Evolutionary conservation across 2,113 vertebrate species (phyloP).

Genomic region (Merops nubicus): DNA sequence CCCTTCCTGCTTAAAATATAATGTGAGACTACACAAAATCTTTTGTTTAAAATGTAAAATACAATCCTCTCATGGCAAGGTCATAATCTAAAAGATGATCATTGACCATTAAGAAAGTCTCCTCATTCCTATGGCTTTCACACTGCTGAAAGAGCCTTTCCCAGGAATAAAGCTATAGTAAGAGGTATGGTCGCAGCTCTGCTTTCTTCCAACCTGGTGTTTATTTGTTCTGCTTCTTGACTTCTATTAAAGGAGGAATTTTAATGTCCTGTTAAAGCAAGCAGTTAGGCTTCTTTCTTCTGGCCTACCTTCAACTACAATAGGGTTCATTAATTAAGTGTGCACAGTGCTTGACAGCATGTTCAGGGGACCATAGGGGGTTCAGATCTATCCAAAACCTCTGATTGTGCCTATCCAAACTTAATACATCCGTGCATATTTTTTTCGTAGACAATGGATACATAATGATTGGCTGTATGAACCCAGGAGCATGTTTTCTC

Average conservation of each 20-base stretch:
- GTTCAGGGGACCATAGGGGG: neutral
- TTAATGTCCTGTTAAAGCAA: neutral
- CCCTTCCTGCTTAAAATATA: neutral
- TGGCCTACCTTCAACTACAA: neutral
- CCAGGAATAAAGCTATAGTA: neutral
- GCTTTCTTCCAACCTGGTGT: neutral
- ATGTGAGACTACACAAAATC: neutral
- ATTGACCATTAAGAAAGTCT: neutral
- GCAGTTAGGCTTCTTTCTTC: neutral
- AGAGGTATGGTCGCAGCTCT: neutral
- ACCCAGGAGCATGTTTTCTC: neutral
- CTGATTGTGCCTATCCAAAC: neutral
- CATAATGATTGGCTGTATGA: neutral
- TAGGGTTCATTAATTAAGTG: neutral
- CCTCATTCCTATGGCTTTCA: neutral
- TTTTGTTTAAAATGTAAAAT: neutral
- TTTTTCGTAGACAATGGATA: neutral
- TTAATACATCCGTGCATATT: rapidly evolving
- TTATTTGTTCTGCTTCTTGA: neutral
- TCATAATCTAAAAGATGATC: neutral
- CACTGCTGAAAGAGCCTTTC: neutral
- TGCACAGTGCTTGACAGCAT: neutral
- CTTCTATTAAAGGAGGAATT: neutral
- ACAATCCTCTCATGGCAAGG: neutral
- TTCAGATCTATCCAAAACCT: neutral